These are phyloP conservation scores for Cyanocitta stelleri DNA, from an alignment of 2,113 vertebrate species.

Conservation along the genomic window DNA sequence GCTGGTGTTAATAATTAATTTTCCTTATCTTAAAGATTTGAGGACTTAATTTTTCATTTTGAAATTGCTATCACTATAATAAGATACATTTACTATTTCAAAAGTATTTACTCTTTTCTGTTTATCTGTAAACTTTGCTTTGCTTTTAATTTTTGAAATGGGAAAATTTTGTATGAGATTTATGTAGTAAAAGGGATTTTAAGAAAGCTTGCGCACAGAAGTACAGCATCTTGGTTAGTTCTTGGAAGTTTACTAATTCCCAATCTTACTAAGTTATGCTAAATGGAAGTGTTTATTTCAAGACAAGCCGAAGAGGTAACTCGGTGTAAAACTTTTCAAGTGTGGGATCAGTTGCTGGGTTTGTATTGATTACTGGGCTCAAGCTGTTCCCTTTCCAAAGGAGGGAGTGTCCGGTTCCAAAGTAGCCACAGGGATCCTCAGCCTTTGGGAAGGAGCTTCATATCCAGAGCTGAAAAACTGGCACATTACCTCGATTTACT, in stretches of 20 bases:
- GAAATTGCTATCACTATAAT: not conserved
- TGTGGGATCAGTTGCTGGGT: not conserved
- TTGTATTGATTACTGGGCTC: not conserved
- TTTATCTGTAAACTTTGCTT: not conserved
- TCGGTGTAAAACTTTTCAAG: not conserved
- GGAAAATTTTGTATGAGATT: not conserved
- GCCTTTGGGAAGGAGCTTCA: not conserved
- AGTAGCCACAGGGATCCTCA: not conserved
- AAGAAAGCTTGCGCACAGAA: not conserved
- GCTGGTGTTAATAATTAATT: not conserved
- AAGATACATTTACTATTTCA: not conserved
- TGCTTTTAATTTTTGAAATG: not conserved
- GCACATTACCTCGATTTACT: not conserved
- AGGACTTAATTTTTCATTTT: not conserved
- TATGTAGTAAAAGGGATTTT: not conserved
- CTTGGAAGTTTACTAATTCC: not conserved
- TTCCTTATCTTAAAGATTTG: not conserved
- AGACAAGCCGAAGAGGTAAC: not conserved
- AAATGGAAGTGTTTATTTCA: not conserved
- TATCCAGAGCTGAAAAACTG: not conserved
- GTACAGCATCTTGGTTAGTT: not conserved
- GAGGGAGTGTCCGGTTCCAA: not conserved
- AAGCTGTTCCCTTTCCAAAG: not conserved
- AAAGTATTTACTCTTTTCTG: not conserved
- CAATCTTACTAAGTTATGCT: not conserved